These are phyloP conservation scores for Psilopogon haemacephalus DNA, from an alignment of 2,113 vertebrate species.

Conservation along the genomic window DNA sequence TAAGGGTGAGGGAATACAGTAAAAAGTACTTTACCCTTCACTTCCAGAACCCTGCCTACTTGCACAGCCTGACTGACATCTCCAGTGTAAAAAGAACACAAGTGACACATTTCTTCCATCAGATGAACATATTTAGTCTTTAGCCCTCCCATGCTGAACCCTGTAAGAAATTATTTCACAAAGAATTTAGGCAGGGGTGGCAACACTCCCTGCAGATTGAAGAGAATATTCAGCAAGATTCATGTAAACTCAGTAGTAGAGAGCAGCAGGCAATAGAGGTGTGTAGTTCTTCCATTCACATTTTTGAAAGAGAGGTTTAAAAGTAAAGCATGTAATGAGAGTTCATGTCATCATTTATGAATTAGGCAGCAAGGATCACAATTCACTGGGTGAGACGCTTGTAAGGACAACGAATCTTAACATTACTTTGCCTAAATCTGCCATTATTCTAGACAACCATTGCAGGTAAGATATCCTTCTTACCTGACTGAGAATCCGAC, in stretches of 20 bases:
- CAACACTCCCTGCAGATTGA: background rate
- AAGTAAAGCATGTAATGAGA: background rate
- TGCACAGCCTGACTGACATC: background rate
- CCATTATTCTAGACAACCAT: background rate
- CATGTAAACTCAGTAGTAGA: background rate
- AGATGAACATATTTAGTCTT: background rate
- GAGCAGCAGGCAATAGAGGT: background rate
- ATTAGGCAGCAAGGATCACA: background rate
- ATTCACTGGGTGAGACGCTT: background rate
- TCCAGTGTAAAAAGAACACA: background rate
- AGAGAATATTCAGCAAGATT: background rate
- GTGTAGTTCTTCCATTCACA: rapidly evolving
- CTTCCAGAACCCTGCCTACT: background rate
- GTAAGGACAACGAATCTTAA: background rate
- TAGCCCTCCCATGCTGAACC: background rate
- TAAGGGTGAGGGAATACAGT: background rate
- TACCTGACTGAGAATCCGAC: slow-evolving; percentile 97
- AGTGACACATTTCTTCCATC: background rate
- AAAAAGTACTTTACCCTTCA: background rate
- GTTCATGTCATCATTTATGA: background rate
- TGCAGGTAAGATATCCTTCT: slow-evolving; percentile 28
- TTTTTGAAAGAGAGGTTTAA: background rate
- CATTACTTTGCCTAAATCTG: background rate
- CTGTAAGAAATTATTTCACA: background rate
- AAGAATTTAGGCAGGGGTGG: background rate